Conservation (phyloP, 2,888 invertebrate species). For the Mesorhabditis belari region DNA sequence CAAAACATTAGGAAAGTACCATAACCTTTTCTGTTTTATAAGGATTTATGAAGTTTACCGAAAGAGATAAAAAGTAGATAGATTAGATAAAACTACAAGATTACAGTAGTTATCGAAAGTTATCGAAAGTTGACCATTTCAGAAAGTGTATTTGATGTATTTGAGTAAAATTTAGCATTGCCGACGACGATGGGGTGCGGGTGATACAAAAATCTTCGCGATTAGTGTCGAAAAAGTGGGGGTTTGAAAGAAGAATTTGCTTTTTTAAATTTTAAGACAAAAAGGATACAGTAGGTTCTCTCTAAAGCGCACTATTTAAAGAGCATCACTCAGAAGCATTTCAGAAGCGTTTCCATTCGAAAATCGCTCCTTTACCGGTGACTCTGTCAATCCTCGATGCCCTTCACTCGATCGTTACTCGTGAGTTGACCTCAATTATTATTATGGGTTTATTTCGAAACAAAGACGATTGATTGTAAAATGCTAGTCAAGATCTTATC, state of each 20-base stretch:
- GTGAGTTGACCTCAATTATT: neutral
- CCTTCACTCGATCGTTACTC: slow-evolving; percentile 20
- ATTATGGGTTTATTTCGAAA: no score
- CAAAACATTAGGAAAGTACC: slow-evolving; percentile 7
- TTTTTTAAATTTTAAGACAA: neutral
- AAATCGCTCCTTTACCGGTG: slow-evolving; percentile 17
- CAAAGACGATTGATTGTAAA: no score
- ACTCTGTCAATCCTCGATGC: slow-evolving; percentile 24
- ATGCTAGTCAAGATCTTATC: no score
- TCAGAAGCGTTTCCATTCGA: slow-evolving; percentile 14
- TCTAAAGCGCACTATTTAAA: no score
- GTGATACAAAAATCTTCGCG: neutral
- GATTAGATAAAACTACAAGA: no score
- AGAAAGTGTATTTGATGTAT: no score
- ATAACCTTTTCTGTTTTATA: slow-evolving; percentile 6
- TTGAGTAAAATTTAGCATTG: neutral
- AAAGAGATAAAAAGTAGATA: neutral
- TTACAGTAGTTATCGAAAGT: no score
- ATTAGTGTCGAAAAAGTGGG: neutral
- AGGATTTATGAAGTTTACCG: neutral
- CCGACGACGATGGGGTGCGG: neutral
- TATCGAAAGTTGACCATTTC: no score
- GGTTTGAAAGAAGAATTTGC: no score
- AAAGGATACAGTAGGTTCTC: no score
- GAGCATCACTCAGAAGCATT: slow-evolving; percentile 11